Conservation (phyloP, 2,113 vertebrate species). For the Apodemus speciosus region DNA sequence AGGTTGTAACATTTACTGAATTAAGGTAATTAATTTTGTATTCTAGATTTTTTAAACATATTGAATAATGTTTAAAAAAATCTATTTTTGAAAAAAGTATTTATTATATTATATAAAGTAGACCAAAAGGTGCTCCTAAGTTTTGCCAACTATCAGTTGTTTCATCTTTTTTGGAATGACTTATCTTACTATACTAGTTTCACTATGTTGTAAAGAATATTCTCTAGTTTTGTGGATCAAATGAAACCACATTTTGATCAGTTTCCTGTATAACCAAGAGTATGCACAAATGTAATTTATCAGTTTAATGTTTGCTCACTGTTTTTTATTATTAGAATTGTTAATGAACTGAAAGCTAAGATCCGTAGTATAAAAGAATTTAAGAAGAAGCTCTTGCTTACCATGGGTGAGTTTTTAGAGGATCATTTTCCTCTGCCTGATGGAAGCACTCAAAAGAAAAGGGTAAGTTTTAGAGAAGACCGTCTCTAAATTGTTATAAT, state of each 20-base stretch:
- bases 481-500: constrained; percentile 21
- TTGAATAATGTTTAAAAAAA: no score
- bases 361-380: constrained; percentile 33
- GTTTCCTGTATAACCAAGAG: constrained; percentile 40
- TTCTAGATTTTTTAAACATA: constrained; percentile 51
- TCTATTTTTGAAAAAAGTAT: background rate
- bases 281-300: background rate
- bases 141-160: background rate
- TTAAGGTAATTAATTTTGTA: constrained; percentile 80
- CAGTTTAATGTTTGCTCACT: constrained; percentile 64
- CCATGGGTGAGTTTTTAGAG: constrained; percentile 80
- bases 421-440: constrained; percentile 83
- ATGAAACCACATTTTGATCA: constrained; percentile 42
- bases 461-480: constrained; percentile 76
- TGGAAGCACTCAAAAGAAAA: constrained; percentile 70
- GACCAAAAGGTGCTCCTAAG: background rate
- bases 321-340: background rate
- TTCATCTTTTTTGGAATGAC: constrained; percentile 24
- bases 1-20: background rate
- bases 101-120: background rate
- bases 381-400: constrained; percentile 76
- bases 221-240: constrained; percentile 54
- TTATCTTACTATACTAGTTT: constrained; percentile 43
- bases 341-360: constrained; percentile 73
- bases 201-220: background rate